phyloP scores from a whole-genome alignment of 92 coral and sea anemone species.

The Desmophyllum pertusum region DNA sequence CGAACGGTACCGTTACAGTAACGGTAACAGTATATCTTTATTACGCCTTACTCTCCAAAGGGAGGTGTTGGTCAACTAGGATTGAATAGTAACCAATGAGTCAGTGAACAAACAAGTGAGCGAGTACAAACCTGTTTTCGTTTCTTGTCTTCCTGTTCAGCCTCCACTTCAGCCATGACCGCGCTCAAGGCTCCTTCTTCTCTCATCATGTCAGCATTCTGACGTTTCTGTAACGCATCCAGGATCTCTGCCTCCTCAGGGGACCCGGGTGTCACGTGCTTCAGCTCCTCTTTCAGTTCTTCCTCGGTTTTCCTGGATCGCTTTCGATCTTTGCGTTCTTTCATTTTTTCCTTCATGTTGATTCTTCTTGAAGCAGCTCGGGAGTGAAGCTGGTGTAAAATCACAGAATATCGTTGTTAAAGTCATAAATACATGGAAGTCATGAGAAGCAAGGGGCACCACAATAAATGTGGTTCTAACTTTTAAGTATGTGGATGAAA shows the following conservation, averaged over 20 bases:
- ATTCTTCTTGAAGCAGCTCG: conserved; percentile 66
- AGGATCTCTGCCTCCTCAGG: conserved; percentile 80
- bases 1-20: no score
- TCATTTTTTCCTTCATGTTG: conserved; percentile 92
- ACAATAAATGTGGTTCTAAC: no score
- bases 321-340: conserved; percentile 81
- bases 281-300: conserved; percentile 81
- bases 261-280: conserved; percentile 83
- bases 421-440: no score
- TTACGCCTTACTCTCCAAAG: no score
- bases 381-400: conserved; percentile 63
- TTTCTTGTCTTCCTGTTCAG: conserved; percentile 61
- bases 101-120: background rate
- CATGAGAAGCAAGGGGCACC: no score
- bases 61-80: background rate
- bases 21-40: no score
- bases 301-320: conserved; percentile 69
- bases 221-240: conserved; percentile 69
- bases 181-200: conserved; percentile 67
- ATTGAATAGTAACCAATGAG: background rate
- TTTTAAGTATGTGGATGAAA: no score
- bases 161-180: conserved; percentile 71
- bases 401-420: background rate
- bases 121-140: conserved; percentile 41
- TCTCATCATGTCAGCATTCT: conserved; percentile 69